phyloP scores from a whole-genome alignment of 2,888 invertebrate genomes.

The Drosophila mettleri region DNA sequence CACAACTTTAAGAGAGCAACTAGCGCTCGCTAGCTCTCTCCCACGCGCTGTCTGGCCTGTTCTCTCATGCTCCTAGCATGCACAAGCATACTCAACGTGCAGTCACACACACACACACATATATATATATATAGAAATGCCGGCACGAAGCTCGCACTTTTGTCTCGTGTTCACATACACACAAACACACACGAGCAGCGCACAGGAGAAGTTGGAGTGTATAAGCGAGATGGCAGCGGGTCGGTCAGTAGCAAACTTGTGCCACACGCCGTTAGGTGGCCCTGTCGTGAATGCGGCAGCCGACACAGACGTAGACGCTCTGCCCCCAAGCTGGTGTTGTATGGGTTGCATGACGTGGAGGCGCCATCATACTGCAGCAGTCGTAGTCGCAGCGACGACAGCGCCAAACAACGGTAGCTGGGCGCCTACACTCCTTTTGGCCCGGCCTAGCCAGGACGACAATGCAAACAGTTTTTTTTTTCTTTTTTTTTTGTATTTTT shows the following conservation, averaged over 20 bases:
- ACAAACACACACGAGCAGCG: constrained; percentile 20
- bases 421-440: constrained; percentile 11
- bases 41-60: constrained; percentile 12
- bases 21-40: constrained; percentile 11
- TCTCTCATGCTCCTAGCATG: constrained; percentile 33
- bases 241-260: constrained; percentile 82
- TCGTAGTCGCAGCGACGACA: constrained; percentile 54
- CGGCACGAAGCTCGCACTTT: constrained; percentile 52
- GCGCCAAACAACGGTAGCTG: constrained; percentile 51
- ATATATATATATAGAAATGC: constrained; percentile 31
- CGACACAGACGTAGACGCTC: constrained; percentile 59
- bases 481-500: constrained; percentile 31
- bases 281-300: constrained; percentile 71
- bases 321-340: constrained; percentile 14
- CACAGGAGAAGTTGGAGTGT: constrained; percentile 52
- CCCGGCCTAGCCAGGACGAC: constrained; percentile 44
- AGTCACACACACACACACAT: constrained; percentile 31
- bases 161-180: constrained; percentile 48
- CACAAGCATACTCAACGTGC: constrained; percentile 17
- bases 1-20: constrained; percentile 35
- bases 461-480: constrained; percentile 35
- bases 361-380: constrained; percentile 39
- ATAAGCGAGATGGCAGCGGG: constrained; percentile 59
- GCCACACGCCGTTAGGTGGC: constrained; percentile 83
- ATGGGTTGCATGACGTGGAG: constrained; percentile 51